Conservation (phyloP, 2,888 invertebrate genomes). For the Pinctada fucata region DNA sequence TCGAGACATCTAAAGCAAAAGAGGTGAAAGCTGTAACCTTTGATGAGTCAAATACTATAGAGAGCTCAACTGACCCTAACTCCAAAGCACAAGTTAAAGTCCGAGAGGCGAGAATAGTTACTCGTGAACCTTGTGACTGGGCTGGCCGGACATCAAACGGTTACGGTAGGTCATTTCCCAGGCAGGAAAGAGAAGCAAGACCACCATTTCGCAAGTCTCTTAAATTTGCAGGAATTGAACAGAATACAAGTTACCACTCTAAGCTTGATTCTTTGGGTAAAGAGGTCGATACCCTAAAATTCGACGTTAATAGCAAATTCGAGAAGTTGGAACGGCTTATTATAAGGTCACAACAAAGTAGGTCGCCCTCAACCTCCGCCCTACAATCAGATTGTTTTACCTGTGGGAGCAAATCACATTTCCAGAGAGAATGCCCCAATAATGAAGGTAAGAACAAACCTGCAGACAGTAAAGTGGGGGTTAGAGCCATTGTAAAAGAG, state of each 20-base stretch:
- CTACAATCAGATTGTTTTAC: background rate
- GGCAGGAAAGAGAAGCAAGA: too few relatives aligned
- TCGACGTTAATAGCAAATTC: too few relatives aligned
- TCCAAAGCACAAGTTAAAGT: background rate
- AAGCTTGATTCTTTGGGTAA: too few relatives aligned
- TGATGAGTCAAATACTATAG: background rate
- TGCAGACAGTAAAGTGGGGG: too few relatives aligned
- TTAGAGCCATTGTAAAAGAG: too few relatives aligned
- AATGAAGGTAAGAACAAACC: background rate
- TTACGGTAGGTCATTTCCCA: background rate
- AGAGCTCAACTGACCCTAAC: background rate
- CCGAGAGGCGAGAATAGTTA: background rate
- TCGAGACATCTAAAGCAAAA: background rate
- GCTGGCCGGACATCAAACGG: background rate
- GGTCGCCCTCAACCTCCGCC: too few relatives aligned
- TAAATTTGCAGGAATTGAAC: too few relatives aligned
- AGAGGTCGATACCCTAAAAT: too few relatives aligned
- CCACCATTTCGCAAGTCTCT: too few relatives aligned
- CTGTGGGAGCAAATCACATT: conserved; percentile 10
- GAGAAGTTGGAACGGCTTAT: too few relatives aligned
- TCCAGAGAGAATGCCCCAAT: conserved; percentile 1
- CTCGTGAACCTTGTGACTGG: background rate
- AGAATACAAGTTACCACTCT: too few relatives aligned
- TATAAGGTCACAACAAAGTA: too few relatives aligned
- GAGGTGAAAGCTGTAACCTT: background rate